Conservation (phyloP, 2,113 vertebrate genomes). For the Daboia siamensis region DNA sequence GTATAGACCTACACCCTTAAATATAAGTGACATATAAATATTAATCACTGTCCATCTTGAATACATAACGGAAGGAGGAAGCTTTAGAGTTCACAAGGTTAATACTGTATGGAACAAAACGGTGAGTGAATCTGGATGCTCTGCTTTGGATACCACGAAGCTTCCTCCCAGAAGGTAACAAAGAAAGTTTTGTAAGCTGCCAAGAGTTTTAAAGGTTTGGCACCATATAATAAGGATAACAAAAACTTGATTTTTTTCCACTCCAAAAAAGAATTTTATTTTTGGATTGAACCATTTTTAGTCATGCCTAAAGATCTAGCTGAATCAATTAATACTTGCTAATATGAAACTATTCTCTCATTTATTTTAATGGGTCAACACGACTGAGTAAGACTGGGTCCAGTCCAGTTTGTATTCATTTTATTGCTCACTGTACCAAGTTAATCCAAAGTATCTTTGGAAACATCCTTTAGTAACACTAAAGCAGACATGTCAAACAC, state of each 20-base stretch:
- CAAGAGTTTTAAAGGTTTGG: neutral
- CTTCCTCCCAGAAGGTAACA: no score
- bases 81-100: no score
- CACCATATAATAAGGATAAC: neutral
- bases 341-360: neutral
- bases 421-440: neutral
- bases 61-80: no score
- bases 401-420: neutral
- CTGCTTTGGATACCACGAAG: no score
- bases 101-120: no score
- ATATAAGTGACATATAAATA: no score
- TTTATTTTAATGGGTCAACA: neutral
- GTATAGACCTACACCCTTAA: no score
- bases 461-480: neutral
- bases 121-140: no score
- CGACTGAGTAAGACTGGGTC: neutral
- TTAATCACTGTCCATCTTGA: no score
- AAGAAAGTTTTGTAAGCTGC: neutral
- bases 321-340: neutral
- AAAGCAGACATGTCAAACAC: neutral
- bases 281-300: neutral
- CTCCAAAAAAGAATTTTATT: neutral
- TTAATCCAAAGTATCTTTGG: neutral
- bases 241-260: neutral
- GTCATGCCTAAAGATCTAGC: neutral